Evolutionary conservation across 2,113 vertebrate species (phyloP), one percentile per base, ranked within the genome.

Genomic region (Xyrauchen texanus): DNA sequence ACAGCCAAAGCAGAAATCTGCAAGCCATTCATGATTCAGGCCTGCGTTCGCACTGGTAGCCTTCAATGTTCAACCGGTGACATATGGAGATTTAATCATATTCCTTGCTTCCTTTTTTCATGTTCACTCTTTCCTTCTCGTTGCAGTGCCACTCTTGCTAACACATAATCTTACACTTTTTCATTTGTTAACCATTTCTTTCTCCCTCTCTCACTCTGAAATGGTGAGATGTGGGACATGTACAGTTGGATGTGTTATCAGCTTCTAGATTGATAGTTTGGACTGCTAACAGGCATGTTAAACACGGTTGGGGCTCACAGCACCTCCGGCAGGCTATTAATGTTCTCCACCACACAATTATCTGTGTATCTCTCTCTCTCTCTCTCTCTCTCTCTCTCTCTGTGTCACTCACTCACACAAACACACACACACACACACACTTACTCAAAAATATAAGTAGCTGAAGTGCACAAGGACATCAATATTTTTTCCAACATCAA

Each of bases 81-180:
- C 88, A 89, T 85, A 87, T 87, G 87, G 87, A 85, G 72, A 84
- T 81, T 85, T 84, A 87, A 89, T 88, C 87, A 86, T 45, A 82
- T 80, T 79, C 73, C 53, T 62, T 76, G 72, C 42, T 61, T 16
- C 15, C 66, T 45, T 63, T 72, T 73, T 81, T 44, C 67, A 6
- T 16, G n/a, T 12, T 64, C 8, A 55, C 42, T 64, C 46, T n/a
- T 57, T 42, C 47, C 79, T 68, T 44, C 53, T 49, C 53, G 42
- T 78, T 58, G 52, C 15, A 47, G 68, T 58, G 55, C 53, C n/a
- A 45, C 13, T 63, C 44, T 79, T 46, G 46, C 21, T 76, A 55
- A 77, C 5, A 34, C 45, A 64, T 10, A 53, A 53, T 53, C 51
- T 53, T 53, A 53, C 9, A 44, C 69, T 68, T 2, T 6, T 61